These are phyloP conservation scores for Troides helena DNA, from an alignment of 2,888 invertebrate species.

Conservation along the genomic window DNA sequence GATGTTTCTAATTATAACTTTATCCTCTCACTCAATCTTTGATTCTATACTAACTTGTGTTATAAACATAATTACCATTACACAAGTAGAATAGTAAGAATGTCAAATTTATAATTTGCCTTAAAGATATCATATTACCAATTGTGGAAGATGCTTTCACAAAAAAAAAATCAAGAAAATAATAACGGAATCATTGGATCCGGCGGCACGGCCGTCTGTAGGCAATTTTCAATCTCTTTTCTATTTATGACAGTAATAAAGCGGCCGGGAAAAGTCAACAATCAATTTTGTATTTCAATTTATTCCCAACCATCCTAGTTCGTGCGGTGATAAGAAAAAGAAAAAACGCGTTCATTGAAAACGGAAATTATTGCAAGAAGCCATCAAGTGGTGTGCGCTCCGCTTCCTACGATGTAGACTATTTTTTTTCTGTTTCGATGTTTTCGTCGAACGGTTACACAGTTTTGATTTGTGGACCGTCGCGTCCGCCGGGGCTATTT, in stretches of 20 bases:
- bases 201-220: conserved; percentile 56
- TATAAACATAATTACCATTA: neutral
- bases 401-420: conserved; percentile 57
- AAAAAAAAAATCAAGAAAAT: conserved; percentile 47
- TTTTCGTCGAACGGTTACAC: conserved; percentile 55
- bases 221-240: conserved; percentile 78
- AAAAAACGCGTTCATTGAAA: conserved; percentile 76
- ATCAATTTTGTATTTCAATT: conserved; percentile 81
- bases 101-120: conserved; percentile 11
- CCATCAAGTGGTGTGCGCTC: conserved; percentile 73
- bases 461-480: conserved; percentile 69
- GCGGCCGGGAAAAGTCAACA: conserved; percentile 78
- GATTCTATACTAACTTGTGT: too few species aligned
- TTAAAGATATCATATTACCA: conserved; percentile 31
- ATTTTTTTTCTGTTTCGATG: conserved; percentile 48
- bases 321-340: conserved; percentile 79
- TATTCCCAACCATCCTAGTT: conserved; percentile 79
- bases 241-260: conserved; percentile 80
- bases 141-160: conserved; percentile 37
- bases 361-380: conserved; percentile 81
- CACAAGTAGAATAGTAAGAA: neutral
- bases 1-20: too few species aligned
- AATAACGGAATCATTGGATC: conserved; percentile 59
- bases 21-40: too few species aligned
- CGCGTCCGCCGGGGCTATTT: conserved; percentile 58